A percentile compares a stretch with the other conserved stretches of the same genome.
These are phyloP conservation scores for Carassius carassius DNA, from an alignment of 2,113 vertebrate species.

Conservation along the genomic window DNA sequence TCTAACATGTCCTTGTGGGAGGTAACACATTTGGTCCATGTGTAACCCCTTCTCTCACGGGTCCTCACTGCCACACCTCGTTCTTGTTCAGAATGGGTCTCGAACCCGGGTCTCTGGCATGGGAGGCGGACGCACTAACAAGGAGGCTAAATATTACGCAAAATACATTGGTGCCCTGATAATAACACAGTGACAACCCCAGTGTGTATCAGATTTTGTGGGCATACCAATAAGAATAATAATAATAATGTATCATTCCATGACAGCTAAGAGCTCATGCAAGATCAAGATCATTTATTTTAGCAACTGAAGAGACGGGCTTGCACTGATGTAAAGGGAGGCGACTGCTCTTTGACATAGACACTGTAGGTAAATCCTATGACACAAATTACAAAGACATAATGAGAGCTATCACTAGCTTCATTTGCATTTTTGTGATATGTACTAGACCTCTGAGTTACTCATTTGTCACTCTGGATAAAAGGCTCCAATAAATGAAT, in stretches of 20 bases:
- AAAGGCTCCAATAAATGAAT: not conserved
- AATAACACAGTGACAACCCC: not conserved
- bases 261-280: constrained; percentile 51
- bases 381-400: constrained; percentile 75
- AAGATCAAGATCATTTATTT: not conserved
- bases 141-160: too few relatives aligned
- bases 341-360: not conserved
- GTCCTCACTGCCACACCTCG: too few relatives aligned
- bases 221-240: not conserved
- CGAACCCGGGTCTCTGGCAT: too few relatives aligned
- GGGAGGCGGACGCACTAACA: too few relatives aligned
- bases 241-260: not conserved
- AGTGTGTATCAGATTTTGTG: constrained; percentile 8
- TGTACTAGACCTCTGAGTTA: constrained; percentile 60
- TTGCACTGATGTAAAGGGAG: not conserved
- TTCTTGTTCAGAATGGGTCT: too few relatives aligned
- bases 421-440: constrained; percentile 64
- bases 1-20: constrained; percentile 3
- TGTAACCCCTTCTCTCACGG: too few relatives aligned
- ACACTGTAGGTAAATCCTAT: constrained; percentile 37
- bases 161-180: not conserved
- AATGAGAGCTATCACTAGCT: constrained; percentile 67
- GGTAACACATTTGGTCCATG: not conserved
- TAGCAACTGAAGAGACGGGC: not conserved
- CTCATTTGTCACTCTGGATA: not conserved